These are phyloP conservation scores for Peribatodes rhomboidaria DNA, from an alignment of 2,888 invertebrate genomes.

Conservation along the genomic window DNA sequence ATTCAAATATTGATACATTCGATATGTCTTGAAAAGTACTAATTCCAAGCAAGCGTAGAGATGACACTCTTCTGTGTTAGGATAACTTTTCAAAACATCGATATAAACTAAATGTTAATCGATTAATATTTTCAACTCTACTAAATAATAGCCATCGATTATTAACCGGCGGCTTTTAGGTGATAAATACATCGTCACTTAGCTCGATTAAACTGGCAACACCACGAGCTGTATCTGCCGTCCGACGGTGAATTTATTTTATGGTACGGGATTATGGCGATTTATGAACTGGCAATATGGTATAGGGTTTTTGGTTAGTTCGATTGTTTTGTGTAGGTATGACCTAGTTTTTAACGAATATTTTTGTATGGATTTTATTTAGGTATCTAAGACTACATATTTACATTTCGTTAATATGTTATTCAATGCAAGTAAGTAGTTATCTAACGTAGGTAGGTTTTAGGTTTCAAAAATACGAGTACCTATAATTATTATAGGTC, in stretches of 20 bases:
- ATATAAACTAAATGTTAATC: neutral
- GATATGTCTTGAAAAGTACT: too few species aligned
- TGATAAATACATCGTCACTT: slow-evolving; percentile 78
- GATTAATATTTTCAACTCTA: slow-evolving; percentile 3
- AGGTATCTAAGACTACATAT: too few species aligned
- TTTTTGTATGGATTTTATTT: too few species aligned
- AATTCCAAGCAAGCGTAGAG: neutral
- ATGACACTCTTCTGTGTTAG: neutral
- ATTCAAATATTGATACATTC: too few species aligned
- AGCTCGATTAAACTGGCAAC: slow-evolving; percentile 72
- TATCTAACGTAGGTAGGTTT: too few species aligned
- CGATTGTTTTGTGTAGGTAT: neutral
- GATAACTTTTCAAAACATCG: too few species aligned
- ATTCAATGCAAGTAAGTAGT: too few species aligned
- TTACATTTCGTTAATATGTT: too few species aligned
- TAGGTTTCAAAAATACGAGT: too few species aligned
- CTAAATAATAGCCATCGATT: slow-evolving; percentile 45
- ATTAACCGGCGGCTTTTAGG: slow-evolving; percentile 62
- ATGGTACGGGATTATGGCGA: slow-evolving; percentile 32
- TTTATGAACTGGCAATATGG: slow-evolving; percentile 34
- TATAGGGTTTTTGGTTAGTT: slow-evolving; percentile 4
- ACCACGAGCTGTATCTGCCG: slow-evolving; percentile 17
- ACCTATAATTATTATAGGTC: too few species aligned
- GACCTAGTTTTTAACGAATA: neutral
- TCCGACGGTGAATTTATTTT: slow-evolving; percentile 44